Evolutionary conservation across 2,888 invertebrate genomes (phyloP).

Genomic region (Ecliptopera silaceata): DNA sequence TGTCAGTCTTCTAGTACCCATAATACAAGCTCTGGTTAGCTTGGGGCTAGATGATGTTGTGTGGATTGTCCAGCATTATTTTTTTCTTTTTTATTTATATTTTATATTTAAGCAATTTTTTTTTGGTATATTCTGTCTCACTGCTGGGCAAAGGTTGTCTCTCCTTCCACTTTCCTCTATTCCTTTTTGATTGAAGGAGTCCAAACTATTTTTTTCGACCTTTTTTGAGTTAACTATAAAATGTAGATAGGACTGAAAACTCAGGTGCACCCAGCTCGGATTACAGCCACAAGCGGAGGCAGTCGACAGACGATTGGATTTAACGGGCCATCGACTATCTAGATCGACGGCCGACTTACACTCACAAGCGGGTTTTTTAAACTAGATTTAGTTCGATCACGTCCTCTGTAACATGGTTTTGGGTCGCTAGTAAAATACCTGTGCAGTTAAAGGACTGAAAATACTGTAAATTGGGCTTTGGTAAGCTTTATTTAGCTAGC

Average conservation of each 20-base stretch:
- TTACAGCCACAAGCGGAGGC: not conserved
- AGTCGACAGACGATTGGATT: conserved; percentile 1
- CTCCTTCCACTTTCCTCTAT: too few species aligned
- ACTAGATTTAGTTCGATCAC: conserved; percentile 4
- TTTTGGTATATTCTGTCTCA: too few species aligned
- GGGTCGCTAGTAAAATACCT: not conserved
- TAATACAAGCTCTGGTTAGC: too few species aligned
- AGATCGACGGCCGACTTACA: conserved; percentile 5
- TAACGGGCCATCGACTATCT: conserved; percentile 2
- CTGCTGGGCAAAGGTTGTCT: too few species aligned
- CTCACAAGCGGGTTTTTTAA: conserved; percentile 11
- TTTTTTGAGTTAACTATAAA: too few species aligned
- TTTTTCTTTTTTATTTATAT: too few species aligned
- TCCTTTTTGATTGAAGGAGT: too few species aligned
- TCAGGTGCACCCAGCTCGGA: not conserved
- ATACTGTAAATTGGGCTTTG: not conserved
- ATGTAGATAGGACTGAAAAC: not conserved
- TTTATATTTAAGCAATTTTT: too few species aligned
- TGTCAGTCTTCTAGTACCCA: too few species aligned
- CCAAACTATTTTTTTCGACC: too few species aligned
- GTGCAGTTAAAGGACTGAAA: not conserved
- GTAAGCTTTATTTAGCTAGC: not conserved
- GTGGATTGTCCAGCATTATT: too few species aligned
- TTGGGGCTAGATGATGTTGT: too few species aligned
- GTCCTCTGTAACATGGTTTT: not conserved